Base-by-base conservation (phyloP, 2,797 vertebrate genomes). In the Streptopelia turtur region DNA sequence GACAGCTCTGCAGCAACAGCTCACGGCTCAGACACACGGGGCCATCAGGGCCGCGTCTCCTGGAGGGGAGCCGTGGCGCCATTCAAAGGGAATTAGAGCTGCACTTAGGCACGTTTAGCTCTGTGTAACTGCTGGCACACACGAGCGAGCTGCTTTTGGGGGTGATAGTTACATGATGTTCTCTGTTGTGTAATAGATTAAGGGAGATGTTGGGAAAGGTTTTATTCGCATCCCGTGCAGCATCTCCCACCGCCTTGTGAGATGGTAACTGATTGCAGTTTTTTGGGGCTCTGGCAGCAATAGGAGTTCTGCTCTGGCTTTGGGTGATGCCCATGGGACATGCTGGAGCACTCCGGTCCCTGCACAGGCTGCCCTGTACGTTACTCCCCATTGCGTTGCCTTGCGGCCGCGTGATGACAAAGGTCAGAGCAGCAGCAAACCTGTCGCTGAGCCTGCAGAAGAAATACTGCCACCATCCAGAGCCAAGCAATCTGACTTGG, bases 101-200 rank as follows among this genome's bases (percentile, higher is more conserved):
- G 31, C 13, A 27, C 12, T 35, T 56, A 0, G 1, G 16, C 75
- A 31, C 0, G 0, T 71, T 53, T 43, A 27, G 3, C 28, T 65
- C 7, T 49, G 39, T 64, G 79, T 77, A 52, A 68, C 66, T 76
- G 18, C 55, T 89, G 87, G 24, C 68, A 43, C 5, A 2, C 12
- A 24, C 16, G 35, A 35, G 14, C 16, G 15, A 76, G 5, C 27
- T 75, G 41, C 27, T 87, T 68, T 59, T 52, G 55, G 47, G 45
- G 23, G 14, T 13, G 43, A 50, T 13, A 83, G 57, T 68, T 60
- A 47, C 33, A 1, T 16, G 39, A 13, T 39, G 11, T n/a, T 84
- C 74, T 81, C 56, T 61, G 53, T 16, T 50, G 53, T 53, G 33
- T 25, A 28, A 56, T 1, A 43, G 39, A 16, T 45, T 30, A 37